Conservation (phyloP, 2,113 vertebrate species). For the Podarcis raffonei region DNA sequence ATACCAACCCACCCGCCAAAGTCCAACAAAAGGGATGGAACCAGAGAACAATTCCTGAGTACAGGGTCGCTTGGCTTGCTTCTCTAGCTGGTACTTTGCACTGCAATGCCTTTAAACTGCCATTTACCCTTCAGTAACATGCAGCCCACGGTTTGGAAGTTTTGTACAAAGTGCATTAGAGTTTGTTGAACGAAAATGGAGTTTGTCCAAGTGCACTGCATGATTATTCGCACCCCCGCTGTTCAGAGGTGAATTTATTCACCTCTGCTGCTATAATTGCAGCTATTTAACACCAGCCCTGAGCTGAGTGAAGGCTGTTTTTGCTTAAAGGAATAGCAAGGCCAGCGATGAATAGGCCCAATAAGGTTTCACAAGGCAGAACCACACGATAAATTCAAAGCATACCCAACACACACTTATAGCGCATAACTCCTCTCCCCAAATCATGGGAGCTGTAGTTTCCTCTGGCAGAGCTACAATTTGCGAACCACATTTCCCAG, state of each 20-base stretch:
- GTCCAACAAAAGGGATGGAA: too few relatives aligned
- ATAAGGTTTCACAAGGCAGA: not conserved
- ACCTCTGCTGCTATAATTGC: not conserved
- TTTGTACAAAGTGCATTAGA: not conserved
- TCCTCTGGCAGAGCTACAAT: too few relatives aligned
- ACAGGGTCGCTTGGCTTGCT: not conserved
- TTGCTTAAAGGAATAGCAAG: not conserved
- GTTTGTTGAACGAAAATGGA: not conserved
- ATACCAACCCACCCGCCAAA: too few relatives aligned
- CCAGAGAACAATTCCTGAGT: not conserved
- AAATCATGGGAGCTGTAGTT: too few relatives aligned
- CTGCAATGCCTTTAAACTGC: not conserved
- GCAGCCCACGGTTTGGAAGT: not conserved
- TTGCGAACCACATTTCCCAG: too few relatives aligned
- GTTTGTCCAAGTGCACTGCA: not conserved
- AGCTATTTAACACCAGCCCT: not conserved
- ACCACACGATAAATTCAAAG: too few relatives aligned
- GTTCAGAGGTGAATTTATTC: not conserved
- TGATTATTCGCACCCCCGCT: not conserved
- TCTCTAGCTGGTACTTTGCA: not conserved
- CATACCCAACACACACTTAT: too few relatives aligned
- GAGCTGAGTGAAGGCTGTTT: not conserved
- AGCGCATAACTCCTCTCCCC: too few relatives aligned
- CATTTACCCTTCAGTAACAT: not conserved
- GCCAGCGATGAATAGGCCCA: not conserved